These are phyloP conservation scores for Cylas formicarius DNA, from an alignment of 1,140 invertebrate genomes.

Conservation along the genomic window DNA sequence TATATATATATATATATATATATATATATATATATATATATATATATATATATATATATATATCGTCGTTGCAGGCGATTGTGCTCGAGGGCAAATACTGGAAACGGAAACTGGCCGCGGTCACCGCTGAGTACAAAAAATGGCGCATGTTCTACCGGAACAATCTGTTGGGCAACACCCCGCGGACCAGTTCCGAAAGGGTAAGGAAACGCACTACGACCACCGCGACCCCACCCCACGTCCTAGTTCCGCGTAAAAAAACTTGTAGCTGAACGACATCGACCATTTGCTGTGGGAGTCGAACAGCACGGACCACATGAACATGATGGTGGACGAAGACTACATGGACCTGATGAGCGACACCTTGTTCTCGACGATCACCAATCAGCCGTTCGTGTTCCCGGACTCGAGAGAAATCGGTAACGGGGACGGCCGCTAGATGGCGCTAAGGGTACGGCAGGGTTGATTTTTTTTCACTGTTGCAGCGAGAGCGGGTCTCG, in stretches of 20 bases:
- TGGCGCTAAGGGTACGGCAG: background rate
- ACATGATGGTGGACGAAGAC: conserved; percentile 80
- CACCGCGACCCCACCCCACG: background rate
- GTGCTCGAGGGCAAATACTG: conserved; percentile 98
- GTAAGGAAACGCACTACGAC: conserved; percentile 65
- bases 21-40: no score
- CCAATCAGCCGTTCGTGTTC: conserved; percentile 89
- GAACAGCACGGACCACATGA: conserved; percentile 54
- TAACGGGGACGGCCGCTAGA: conserved; percentile 42
- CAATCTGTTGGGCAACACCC: conserved; percentile 65
- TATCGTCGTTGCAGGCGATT: conserved; percentile 78
- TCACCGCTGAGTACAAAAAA: conserved; percentile 98
- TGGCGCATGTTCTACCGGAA: conserved; percentile 95
- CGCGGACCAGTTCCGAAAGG: no score
- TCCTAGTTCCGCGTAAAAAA: conserved; percentile 31
- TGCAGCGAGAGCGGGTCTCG: conserved; percentile 61
- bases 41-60: no score
- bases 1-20: no score
- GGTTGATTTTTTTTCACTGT: conserved; percentile 13
- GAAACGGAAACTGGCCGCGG: conserved; percentile 93
- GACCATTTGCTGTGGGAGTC: conserved; percentile 70
- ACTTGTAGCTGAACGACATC: conserved; percentile 65
- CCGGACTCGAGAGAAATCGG: conserved; percentile 94
- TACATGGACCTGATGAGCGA: conserved; percentile 86
- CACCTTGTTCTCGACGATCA: conserved; percentile 81